Conservation (phyloP, 2,113 vertebrate species). For the Cynopterus brachyotis region DNA sequence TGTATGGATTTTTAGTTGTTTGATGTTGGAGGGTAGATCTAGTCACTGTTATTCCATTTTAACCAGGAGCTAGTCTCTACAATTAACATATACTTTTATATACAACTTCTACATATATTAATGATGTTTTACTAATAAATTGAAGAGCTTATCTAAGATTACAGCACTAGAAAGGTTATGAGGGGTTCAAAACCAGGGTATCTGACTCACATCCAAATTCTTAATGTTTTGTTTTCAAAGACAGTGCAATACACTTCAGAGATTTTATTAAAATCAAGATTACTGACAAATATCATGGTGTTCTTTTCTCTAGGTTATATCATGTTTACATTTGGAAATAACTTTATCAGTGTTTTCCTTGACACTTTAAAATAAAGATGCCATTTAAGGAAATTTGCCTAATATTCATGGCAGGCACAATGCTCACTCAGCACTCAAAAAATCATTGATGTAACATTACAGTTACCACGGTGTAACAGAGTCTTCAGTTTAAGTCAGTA, state of each 20-base stretch:
- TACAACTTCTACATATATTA: background rate
- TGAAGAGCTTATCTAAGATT: background rate
- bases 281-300: background rate
- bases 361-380: background rate
- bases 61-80: background rate
- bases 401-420: background rate
- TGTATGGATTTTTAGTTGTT: background rate
- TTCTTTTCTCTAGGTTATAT: background rate
- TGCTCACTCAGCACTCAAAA: background rate
- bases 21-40: accelerated
- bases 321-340: background rate
- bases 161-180: background rate
- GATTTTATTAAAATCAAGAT: background rate
- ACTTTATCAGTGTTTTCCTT: background rate
- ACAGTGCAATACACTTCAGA: background rate
- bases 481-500: constrained; percentile 23
- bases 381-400: background rate
- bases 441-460: background rate
- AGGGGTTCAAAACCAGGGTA: background rate
- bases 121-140: background rate
- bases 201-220: background rate
- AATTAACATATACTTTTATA: background rate
- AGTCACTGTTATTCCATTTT: background rate
- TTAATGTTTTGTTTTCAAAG: background rate
- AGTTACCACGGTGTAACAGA: background rate